Conservation (phyloP, 2,888 invertebrate species). For the Fabriciana adippe region DNA sequence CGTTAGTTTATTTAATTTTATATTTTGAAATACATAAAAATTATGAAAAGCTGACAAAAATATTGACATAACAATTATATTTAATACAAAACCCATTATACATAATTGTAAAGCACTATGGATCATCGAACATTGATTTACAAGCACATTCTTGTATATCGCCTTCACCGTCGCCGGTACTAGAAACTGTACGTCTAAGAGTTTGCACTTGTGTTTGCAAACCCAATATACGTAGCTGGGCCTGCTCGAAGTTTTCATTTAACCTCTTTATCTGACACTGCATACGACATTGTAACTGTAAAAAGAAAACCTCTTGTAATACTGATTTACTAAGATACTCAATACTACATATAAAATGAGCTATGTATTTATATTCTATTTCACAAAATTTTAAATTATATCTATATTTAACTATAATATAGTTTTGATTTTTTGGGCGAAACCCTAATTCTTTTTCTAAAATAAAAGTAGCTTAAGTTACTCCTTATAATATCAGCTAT, state of each 20-base stretch:
- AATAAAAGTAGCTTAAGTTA: too few species aligned
- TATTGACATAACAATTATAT: neutral
- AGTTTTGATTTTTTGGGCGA: too few species aligned
- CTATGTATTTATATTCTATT: too few species aligned
- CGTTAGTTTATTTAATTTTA: too few species aligned
- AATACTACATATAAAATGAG: too few species aligned
- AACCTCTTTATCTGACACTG: slow-evolving; percentile 86
- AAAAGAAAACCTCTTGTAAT: slow-evolving; percentile 9
- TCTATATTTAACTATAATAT: too few species aligned
- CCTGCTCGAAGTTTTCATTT: slow-evolving; percentile 87
- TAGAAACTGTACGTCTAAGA: slow-evolving; percentile 73
- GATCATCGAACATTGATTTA: slow-evolving; percentile 63
- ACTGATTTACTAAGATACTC: neutral
- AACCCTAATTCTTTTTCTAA: too few species aligned
- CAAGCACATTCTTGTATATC: slow-evolving; percentile 61
- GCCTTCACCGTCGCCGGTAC: slow-evolving; percentile 60
- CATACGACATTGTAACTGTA: slow-evolving; percentile 85
- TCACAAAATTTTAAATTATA: too few species aligned
- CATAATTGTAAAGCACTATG: slow-evolving; percentile 36
- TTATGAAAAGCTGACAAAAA: too few species aligned
- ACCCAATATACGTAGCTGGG: slow-evolving; percentile 84
- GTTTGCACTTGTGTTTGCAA: slow-evolving; percentile 86
- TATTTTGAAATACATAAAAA: too few species aligned
- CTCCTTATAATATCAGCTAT: too few species aligned
- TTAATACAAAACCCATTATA: too few species aligned